Evolutionary conservation across 2,888 invertebrate genomes (phyloP), one percentile per base, ranked within the genome.

Genomic region (Keiferia lycopersicella): DNA sequence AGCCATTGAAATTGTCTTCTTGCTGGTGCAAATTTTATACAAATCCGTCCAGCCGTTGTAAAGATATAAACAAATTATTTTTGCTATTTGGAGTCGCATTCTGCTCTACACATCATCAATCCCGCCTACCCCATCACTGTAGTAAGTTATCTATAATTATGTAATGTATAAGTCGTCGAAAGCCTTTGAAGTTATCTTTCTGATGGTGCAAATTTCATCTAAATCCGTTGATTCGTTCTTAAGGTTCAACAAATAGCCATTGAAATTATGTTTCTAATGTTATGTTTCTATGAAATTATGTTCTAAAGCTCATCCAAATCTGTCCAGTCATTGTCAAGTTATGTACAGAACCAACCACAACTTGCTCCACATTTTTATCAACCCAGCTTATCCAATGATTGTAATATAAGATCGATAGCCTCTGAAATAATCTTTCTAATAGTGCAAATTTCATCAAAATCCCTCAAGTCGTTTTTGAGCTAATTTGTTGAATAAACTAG

Each of bases 81-180:
- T 50, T 16, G 50, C 3, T 4, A 18, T n/a, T n/a, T n/a, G n/a
- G n/a, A n/a, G n/a, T n/a, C n/a, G n/a, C n/a, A 22, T 12, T 20
- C 2, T 26, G 18, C 14, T 51, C 2, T 51, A 26, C 18, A 16
- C 22, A 18, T 51, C 22, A 51, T 22, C 11, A 51, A 51, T 22
- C 51, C 22, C 18, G 51, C 22, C 51, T 20, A 22, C 11, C 51
- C 51, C 22, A 51, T 51, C 51, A 51, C 22, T 51, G 20, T 51
- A 12, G 51, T 51, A 51, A 45, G 16, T 45, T 2, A 30, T 4
- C 1, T 39, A 39, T 8, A 39, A 6, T 8, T 11, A 12, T 16
- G 7, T 48, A 48, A 6, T n/a, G n/a, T n/a, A n/a, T n/a, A n/a
- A n/a, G n/a, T n/a, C n/a, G n/a, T 6, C 18, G 51, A 22, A 11